Conservation (phyloP, 2,888 invertebrate species). For the Diogma glabrata region DNA sequence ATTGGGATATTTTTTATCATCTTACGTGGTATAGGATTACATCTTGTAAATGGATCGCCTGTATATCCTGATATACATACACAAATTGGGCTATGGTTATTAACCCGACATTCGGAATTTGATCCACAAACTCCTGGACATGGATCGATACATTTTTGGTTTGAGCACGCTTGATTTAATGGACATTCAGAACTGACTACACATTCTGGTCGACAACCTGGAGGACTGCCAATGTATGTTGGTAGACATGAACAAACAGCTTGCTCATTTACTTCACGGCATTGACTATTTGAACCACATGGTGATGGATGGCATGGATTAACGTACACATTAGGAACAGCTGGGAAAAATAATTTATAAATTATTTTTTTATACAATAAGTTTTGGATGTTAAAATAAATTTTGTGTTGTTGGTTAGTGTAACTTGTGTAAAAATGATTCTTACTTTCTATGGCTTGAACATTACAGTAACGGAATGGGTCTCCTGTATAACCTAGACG, state of each 20-base stretch:
- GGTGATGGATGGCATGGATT: constrained; percentile 52
- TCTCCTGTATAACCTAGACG: constrained; percentile 61
- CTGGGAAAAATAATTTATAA: constrained; percentile 19
- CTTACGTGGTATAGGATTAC: constrained; percentile 40
- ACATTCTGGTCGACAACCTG: constrained; percentile 57
- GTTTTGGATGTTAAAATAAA: not conserved
- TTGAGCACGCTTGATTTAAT: constrained; percentile 47
- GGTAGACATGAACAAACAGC: constrained; percentile 50
- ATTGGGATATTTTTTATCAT: not conserved
- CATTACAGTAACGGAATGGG: constrained; percentile 54
- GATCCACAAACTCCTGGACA: constrained; percentile 49
- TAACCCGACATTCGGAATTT: constrained; percentile 56
- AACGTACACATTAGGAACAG: constrained; percentile 29
- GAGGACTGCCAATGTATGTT: constrained; percentile 48
- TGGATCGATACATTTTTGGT: constrained; percentile 53
- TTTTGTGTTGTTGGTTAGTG: not conserved
- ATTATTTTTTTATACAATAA: too few species aligned
- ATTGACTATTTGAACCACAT: constrained; percentile 55
- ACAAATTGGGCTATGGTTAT: constrained; percentile 68
- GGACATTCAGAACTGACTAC: constrained; percentile 50
- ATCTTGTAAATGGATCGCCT: constrained; percentile 63
- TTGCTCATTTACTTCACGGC: constrained; percentile 45
- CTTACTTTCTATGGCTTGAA: constrained; percentile 41
- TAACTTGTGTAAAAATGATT: constrained; percentile 31
- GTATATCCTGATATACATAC: constrained; percentile 54